Conservation (phyloP, 2,888 invertebrate genomes). For the Melinopterus prodromus region DNA sequence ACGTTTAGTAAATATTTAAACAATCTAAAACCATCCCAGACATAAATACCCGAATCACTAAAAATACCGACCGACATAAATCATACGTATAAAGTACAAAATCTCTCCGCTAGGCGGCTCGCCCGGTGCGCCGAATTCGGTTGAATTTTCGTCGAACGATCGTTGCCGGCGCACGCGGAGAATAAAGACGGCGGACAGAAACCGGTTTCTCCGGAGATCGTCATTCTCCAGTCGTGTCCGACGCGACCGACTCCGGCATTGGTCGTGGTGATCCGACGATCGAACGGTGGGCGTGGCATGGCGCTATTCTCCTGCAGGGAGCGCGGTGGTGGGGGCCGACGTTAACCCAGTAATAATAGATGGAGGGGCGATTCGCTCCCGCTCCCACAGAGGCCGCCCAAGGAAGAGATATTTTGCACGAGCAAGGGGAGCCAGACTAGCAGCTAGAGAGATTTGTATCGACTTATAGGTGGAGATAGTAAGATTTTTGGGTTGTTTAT, state of each 20-base stretch:
- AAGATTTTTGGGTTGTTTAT: too few relatives aligned
- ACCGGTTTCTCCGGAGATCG: constrained; percentile 26
- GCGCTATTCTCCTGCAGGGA: neutral
- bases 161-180: neutral
- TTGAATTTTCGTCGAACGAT: neutral
- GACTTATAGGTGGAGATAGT: too few relatives aligned
- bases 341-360: constrained; percentile 32
- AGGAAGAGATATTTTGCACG: too few relatives aligned
- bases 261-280: constrained; percentile 17
- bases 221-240: constrained; percentile 10
- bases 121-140: neutral
- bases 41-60: neutral
- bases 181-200: constrained; percentile 20
- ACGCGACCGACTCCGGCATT: constrained; percentile 27
- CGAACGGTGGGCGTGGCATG: constrained; percentile 25
- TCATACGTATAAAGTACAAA: neutral
- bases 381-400: neutral
- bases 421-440: too few relatives aligned
- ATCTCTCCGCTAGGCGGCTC: neutral
- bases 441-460: too few relatives aligned
- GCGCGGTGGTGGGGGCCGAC: constrained; percentile 12
- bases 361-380: constrained; percentile 15
- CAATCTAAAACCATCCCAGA: too few relatives aligned
- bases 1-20: too few relatives aligned
- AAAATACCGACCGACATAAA: neutral